Conservation (phyloP, 2,113 vertebrate genomes). For the Dromas ardeola region DNA sequence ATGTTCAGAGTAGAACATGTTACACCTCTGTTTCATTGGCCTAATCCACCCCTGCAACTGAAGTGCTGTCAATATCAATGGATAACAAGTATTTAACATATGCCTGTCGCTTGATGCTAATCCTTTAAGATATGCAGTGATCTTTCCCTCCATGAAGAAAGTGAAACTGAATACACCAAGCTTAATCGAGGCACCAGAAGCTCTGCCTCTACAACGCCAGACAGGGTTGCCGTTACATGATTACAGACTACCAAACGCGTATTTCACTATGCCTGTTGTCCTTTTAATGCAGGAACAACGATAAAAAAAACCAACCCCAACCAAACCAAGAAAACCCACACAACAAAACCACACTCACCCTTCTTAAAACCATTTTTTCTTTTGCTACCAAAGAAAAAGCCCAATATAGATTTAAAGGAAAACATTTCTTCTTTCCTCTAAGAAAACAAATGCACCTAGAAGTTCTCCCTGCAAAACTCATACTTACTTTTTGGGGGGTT, state of each 20-base stretch:
- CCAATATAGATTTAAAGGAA: not conserved
- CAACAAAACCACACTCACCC: not conserved
- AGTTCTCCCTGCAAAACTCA: not conserved
- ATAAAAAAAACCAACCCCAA: not conserved
- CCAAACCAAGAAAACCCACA: accelerated
- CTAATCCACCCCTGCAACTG: not conserved
- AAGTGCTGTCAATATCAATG: not conserved
- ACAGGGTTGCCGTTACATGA: not conserved
- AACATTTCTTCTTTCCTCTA: not conserved
- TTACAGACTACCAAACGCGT: accelerated
- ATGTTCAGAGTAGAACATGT: not conserved
- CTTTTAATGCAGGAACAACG: not conserved
- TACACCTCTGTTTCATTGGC: not conserved
- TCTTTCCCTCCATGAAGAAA: not conserved
- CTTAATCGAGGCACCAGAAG: not conserved
- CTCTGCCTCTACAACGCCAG: not conserved
- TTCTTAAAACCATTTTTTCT: not conserved
- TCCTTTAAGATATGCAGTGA: not conserved
- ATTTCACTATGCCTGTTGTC: not conserved
- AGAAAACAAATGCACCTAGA: not conserved
- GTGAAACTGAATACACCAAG: not conserved
- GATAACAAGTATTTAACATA: not conserved
- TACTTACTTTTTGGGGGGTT: not conserved
- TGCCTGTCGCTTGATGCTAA: not conserved
- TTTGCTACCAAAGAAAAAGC: not conserved